Evolutionary conservation across 2,888 invertebrate genomes (phyloP), one percentile per base, ranked within the genome.

Genomic region (Ichneumon xanthorius): DNA sequence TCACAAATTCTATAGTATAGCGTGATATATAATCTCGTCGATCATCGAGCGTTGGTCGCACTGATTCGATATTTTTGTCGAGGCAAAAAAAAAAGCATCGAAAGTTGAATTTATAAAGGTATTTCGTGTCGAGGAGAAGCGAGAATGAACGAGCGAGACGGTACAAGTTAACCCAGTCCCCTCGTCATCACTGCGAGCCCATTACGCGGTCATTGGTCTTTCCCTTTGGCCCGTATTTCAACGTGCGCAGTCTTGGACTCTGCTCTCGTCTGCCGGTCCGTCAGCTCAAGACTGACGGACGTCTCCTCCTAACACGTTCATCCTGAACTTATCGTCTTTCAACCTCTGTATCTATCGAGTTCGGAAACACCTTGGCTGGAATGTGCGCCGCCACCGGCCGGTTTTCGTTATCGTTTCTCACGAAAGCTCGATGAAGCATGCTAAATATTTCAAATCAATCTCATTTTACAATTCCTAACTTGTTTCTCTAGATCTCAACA

Each of bases 191-290:
- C 78, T 81, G 82, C 73, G 70, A 77, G 86, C 84, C 88, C 85
- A 87, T 89, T 90, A 89, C 82, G 86, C 90, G 91, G 91, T 92
- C 92, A 89, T 90, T 91, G 91, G 89, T 89, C 91, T 87, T 87
- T 55, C 88, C 89, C 87, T 89, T 89, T 87, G 80, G 88, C 86
- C 86, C 75, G 86, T 75, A 81, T 86, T 83, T 45, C 81, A 84
- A 83, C 77, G 85, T 79, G 68, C 70, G 80, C 81, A 63, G 65
- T 79, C 79, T 67, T 72, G 85, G 79, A 80, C 76, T 79, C 85
- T 75, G 85, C 76, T 80, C 80, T 82, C 63, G 72, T 33, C 30
- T 63, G 63, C 30, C 33, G 63, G 16, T 63, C 63, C 63, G 63
- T 63, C 63, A n/a, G 63, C 16, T n/a, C 63, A 33, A 63, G 33